Conservation (phyloP, 2,888 invertebrate genomes). For the Pimpla rufipes region DNA sequence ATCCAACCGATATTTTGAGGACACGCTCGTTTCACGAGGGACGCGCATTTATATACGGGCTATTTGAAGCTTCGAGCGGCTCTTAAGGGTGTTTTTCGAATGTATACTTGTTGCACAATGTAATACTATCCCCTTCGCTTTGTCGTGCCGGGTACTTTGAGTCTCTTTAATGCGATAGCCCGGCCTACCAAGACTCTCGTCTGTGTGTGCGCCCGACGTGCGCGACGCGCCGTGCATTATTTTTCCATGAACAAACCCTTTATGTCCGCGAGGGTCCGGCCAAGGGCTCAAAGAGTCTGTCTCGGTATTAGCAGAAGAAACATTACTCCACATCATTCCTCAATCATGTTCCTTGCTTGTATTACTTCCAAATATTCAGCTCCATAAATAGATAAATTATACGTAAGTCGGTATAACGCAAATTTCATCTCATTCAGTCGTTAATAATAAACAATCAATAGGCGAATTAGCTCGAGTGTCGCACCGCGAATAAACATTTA, state of each 20-base stretch:
- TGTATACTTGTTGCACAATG: constrained; percentile 84
- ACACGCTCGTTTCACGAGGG: constrained; percentile 71
- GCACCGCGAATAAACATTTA: constrained; percentile 44
- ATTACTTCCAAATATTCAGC: neutral
- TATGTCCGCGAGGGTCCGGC: constrained; percentile 62
- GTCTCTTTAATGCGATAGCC: constrained; percentile 82
- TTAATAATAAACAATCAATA: constrained; percentile 38
- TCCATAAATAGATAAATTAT: neutral
- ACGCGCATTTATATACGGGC: constrained; percentile 81
- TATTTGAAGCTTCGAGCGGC: constrained; percentile 82
- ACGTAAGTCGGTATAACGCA: neutral
- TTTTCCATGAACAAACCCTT: constrained; percentile 81
- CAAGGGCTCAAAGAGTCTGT: constrained; percentile 32
- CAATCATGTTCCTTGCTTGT: neutral
- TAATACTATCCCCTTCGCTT: constrained; percentile 82
- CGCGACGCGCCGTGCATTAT: constrained; percentile 73
- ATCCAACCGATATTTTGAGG: constrained; percentile 82
- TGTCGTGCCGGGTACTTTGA: constrained; percentile 75
- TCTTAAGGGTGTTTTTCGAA: constrained; percentile 83
- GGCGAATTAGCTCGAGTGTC: constrained; percentile 20
- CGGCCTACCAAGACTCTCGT: constrained; percentile 54
- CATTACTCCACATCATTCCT: neutral
- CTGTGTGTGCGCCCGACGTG: constrained; percentile 37
- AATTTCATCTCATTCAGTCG: constrained; percentile 6
- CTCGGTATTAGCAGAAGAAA: constrained; percentile 30